Conservation (phyloP, 2,113 vertebrate genomes). For the Egretta garzetta region DNA sequence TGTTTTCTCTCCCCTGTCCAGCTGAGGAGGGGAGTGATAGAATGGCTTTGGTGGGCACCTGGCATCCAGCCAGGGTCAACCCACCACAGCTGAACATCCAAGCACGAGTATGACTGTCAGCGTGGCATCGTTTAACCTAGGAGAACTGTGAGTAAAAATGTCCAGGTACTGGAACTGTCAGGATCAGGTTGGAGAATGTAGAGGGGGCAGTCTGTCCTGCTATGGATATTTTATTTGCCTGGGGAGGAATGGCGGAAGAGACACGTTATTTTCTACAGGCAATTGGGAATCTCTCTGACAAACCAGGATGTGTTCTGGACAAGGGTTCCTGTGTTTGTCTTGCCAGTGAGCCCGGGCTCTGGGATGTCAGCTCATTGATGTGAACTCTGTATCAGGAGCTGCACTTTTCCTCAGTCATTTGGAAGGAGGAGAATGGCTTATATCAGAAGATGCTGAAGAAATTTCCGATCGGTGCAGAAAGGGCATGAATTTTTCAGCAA, state of each 20-base stretch:
- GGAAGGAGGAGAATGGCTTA: background rate
- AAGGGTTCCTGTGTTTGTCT: slow-evolving; percentile 30
- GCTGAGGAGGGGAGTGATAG: too few species aligned
- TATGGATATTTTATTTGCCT: background rate
- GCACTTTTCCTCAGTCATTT: background rate
- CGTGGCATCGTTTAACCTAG: background rate
- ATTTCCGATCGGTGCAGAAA: background rate
- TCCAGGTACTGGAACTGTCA: background rate
- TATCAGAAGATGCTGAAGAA: background rate
- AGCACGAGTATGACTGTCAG: background rate
- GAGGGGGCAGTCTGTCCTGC: background rate
- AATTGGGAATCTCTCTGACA: background rate
- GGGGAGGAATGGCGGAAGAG: background rate
- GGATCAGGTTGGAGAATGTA: background rate
- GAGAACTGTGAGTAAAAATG: background rate
- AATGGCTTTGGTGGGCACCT: too few species aligned
- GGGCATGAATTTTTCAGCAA: background rate
- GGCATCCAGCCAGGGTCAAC: too few species aligned
- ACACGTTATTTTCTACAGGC: background rate
- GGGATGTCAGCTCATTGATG: background rate
- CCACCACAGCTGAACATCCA: background rate
- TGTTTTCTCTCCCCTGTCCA: too few species aligned
- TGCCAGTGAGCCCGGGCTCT: background rate
- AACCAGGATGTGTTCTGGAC: background rate
- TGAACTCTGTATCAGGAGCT: background rate